A percentile compares a stretch with the other conserved stretches of the same genome.
Conservation (phyloP, 2,797 vertebrate species). For the Emydoidea blandingii region DNA sequence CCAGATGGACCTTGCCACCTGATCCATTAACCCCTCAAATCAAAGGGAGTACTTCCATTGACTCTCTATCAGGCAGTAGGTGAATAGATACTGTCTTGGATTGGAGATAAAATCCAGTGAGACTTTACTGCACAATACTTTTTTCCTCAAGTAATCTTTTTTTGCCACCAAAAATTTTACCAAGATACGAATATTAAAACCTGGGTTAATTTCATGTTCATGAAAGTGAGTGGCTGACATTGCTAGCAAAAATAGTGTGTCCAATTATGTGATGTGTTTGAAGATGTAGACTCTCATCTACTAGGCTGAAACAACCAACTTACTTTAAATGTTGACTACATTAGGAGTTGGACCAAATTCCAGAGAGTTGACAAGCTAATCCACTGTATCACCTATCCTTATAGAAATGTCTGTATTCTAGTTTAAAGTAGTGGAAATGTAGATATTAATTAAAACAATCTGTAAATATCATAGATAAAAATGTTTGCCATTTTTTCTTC, state of each 20-base stretch:
- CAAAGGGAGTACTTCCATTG: not conserved
- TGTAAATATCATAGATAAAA: not conserved
- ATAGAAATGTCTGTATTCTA: not conserved
- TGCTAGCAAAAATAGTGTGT: not conserved
- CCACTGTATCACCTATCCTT: not conserved
- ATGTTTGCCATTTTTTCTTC: not conserved
- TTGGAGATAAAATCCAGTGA: not conserved
- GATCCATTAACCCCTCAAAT: not conserved
- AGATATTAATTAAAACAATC: not conserved
- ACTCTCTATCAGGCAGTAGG: accelerated
- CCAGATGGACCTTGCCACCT: not conserved
- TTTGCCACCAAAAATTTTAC: not conserved
- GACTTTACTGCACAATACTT: not conserved
- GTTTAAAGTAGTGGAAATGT: not conserved
- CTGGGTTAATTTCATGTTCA: not conserved
- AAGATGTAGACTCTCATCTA: not conserved
- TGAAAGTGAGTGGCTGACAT: not conserved
- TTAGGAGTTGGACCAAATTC: not conserved
- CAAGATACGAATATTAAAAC: not conserved
- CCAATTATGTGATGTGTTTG: accelerated
- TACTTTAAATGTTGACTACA: not conserved
- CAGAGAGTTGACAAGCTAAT: not conserved
- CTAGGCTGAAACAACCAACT: not conserved
- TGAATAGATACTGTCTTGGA: accelerated
- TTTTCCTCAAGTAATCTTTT: not conserved